These are phyloP conservation scores for Calliopum simillimum DNA, from an alignment of 2,888 invertebrate species.

Conservation along the genomic window DNA sequence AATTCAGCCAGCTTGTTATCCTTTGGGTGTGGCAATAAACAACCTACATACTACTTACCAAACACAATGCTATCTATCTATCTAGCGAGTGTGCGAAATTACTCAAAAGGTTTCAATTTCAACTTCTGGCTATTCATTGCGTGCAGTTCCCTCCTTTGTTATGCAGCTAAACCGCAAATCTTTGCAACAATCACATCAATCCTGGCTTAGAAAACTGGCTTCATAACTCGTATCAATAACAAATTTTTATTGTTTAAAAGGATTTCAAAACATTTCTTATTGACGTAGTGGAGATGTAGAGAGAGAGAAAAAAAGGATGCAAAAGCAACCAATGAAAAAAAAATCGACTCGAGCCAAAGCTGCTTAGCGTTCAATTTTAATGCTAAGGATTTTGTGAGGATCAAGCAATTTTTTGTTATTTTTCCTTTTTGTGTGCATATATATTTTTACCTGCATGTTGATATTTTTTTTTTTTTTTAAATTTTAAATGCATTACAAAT, in stretches of 20 bases:
- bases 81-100: no score
- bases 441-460: no score
- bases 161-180: not conserved
- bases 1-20: conserved; percentile 4
- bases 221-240: conserved; percentile 42
- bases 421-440: no score
- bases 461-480: not conserved
- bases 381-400: conserved; percentile 12
- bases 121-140: not conserved
- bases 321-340: not conserved
- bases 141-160: not conserved
- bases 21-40: conserved; percentile 5
- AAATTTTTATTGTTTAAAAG: conserved; percentile 26
- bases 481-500: conserved; percentile 11
- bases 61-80: no score
- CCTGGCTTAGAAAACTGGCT: not conserved
- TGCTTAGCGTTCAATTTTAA: conserved; percentile 52
- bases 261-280: conserved; percentile 28
- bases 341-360: conserved; percentile 60
- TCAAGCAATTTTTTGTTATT: not conserved
- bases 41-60: conserved; percentile 1
- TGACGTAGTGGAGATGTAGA: conserved; percentile 1
- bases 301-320: not conserved
- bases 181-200: conserved; percentile 1
- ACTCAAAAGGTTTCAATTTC: not conserved